Percentiles rank a stretch among this genome's conserved stretches.
phyloP scores from a whole-genome alignment of 2,888 invertebrate genomes.

The Acrocera orbiculus region DNA sequence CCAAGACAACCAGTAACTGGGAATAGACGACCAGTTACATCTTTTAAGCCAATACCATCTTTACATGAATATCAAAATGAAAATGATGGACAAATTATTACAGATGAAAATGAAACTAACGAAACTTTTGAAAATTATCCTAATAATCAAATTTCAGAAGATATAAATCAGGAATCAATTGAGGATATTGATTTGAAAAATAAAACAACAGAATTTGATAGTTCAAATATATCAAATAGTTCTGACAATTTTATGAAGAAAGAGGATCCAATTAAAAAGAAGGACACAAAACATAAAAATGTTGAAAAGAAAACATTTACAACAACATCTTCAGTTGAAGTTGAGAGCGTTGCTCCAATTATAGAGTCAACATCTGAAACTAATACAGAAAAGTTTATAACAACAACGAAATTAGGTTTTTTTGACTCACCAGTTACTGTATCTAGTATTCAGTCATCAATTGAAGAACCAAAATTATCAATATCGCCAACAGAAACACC shows the following conservation, averaged over 20 bases:
- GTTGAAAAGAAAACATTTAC: constrained; percentile 21
- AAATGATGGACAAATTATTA: constrained; percentile 28
- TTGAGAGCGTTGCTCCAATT: constrained; percentile 11
- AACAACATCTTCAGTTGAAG: too few species aligned
- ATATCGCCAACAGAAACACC: too few species aligned
- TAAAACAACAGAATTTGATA: constrained; percentile 13
- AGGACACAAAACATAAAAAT: constrained; percentile 23
- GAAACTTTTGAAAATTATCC: constrained; percentile 24
- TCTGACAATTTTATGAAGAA: constrained; percentile 17
- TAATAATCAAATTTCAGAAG: constrained; percentile 14
- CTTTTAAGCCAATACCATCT: constrained; percentile 43
- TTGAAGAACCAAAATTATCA: too few species aligned
- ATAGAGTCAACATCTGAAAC: constrained; percentile 25
- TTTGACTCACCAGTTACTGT: too few species aligned
- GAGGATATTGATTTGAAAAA: constrained; percentile 4
- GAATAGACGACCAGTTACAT: constrained; percentile 38
- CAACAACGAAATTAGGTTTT: too few species aligned
- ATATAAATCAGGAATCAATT: constrained; percentile 7
- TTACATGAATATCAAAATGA: constrained; percentile 25
- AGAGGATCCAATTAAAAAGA: constrained; percentile 23
- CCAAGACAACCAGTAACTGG: constrained; percentile 35
- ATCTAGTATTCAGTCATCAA: too few species aligned
- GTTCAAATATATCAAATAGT: constrained; percentile 5
- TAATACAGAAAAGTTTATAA: too few species aligned
- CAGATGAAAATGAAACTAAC: constrained; percentile 22